Percentiles rank a stretch among this genome's conserved stretches.
These are phyloP conservation scores for Columbina picui DNA, from an alignment of 2,113 vertebrate genomes.

Conservation along the genomic window DNA sequence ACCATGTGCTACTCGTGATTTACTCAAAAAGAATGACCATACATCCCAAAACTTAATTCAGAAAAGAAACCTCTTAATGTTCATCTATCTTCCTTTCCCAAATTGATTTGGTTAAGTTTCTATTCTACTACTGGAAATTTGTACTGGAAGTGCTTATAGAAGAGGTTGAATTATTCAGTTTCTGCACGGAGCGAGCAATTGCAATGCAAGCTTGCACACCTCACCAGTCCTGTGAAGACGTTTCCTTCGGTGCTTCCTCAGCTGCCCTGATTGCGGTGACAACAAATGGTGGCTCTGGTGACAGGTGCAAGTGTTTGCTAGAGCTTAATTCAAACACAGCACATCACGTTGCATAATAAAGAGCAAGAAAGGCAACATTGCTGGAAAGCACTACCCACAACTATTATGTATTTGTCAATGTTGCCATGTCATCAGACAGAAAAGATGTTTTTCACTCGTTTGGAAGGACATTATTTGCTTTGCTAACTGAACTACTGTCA, in stretches of 20 bases:
- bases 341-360: not conserved
- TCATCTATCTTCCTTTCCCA: not conserved
- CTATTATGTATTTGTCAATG: not conserved
- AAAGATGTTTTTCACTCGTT: not conserved
- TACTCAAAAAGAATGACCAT: not conserved
- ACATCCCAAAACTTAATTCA: not conserved
- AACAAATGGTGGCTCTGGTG: not conserved
- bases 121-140: not conserved
- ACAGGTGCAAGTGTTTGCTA: not conserved
- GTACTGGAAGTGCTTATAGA: not conserved
- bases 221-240: not conserved
- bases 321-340: not conserved
- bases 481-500: not conserved
- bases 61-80: rapidly evolving
- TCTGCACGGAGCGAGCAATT: not conserved
- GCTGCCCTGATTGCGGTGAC: not conserved
- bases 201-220: not conserved
- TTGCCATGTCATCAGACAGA: not conserved
- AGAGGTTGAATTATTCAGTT: not conserved
- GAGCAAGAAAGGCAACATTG: not conserved
- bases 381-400: not conserved
- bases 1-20: not conserved
- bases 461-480: not conserved
- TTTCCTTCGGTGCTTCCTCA: not conserved
- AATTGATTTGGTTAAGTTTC: not conserved